Evolutionary conservation across 1,140 invertebrate species (phyloP).

Genomic region (Lasioglossum baleicum): DNA sequence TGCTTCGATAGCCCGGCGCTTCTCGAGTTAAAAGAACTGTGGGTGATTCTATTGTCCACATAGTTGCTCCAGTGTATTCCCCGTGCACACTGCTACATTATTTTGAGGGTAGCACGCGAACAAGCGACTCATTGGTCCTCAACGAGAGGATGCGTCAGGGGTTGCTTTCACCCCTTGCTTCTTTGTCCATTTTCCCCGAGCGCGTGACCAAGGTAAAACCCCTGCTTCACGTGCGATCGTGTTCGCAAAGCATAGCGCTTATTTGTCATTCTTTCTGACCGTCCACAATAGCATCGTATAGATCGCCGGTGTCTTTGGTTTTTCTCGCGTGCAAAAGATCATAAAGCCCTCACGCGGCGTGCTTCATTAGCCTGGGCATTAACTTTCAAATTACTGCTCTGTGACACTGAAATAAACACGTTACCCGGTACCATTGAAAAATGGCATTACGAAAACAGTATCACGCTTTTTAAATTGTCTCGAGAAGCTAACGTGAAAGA

Average conservation of each 20-base stretch:
- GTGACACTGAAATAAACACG: too few species aligned
- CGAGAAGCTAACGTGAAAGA: too few species aligned
- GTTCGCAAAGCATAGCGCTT: conserved; percentile 6
- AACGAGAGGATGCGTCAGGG: conserved; percentile 34
- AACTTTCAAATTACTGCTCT: not conserved
- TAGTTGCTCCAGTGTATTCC: not conserved
- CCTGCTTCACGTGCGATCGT: not conserved
- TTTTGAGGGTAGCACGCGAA: conserved; percentile 22
- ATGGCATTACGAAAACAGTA: too few species aligned
- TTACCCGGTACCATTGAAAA: too few species aligned
- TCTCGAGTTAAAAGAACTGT: not conserved
- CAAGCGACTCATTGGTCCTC: conserved; percentile 36
- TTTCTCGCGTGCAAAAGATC: conserved; percentile 15
- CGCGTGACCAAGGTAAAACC: conserved; percentile 39
- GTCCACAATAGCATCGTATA: not conserved
- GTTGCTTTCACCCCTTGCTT: conserved; percentile 13
- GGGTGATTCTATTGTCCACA: not conserved
- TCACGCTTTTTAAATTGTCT: too few species aligned
- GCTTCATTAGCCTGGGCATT: not conserved
- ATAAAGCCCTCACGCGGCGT: conserved; percentile 2
- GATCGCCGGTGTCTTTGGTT: not conserved
- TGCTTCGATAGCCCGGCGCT: too few species aligned
- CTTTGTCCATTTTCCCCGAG: not conserved
- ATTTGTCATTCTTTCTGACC: not conserved
- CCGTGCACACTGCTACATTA: not conserved